Base-by-base conservation (phyloP, 2,797 vertebrate species). In the Betta splendens region DNA sequence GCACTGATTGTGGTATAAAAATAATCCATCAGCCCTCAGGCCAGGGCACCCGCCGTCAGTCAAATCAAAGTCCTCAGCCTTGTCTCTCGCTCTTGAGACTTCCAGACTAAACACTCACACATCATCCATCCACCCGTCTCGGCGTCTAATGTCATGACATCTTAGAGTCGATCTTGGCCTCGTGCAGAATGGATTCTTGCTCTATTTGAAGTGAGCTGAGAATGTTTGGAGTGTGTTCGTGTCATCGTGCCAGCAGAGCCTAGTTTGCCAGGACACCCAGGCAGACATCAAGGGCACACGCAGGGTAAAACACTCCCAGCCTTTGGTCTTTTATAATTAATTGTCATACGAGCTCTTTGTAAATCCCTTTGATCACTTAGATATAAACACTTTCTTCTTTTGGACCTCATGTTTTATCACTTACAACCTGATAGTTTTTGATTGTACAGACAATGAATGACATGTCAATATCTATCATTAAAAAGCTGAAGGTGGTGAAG, bases 281-380 rank as follows among this genome's bases (percentile, higher is more conserved):
- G 44, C 69, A 37, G 47, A 64, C 74, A 61, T 73, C 77, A 79
- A 81, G 79, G 83, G 65, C 73, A 26, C 48, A 21, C 55, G 18
- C 63, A 29, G 57, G 32, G 43, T 61, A 52, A 62, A 64, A 40
- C 12, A 57, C 57, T 46, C 33, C 6, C 8, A 64, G 50, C 70
- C 76, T 75, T 66, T 74, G 66, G 48, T 77, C 46, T 64, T 39
- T 2, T 25, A 43, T 74, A 79, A 71, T 75, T 59, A 50, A 44
- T 3, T 62, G 58, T 75, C 72, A 72, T 72, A 42, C 10, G 73
- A 76, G 69, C 78, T 66, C 39, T 67, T 39, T 61, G 48, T 60
- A 42, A 76, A 73, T 39, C 67, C 52, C 73, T 54, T 61, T 83
- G 71, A 83, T 80, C 77, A 49, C 73, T 52, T 69, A 54, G 62